phyloP scores from a whole-genome alignment of 2,888 invertebrate species.

The Orthosia incerta region DNA sequence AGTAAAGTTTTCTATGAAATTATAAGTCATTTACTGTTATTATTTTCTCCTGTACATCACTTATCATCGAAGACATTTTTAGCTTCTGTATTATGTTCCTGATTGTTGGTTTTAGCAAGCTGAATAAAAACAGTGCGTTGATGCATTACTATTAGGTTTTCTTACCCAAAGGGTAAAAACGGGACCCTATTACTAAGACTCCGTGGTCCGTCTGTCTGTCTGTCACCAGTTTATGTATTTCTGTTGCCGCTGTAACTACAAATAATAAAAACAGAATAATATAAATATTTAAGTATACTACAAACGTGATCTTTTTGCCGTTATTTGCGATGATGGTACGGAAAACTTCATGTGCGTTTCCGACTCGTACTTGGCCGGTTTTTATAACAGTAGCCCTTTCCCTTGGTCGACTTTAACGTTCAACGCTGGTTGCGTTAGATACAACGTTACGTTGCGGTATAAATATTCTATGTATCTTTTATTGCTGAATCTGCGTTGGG shows the following conservation, averaged over 20 bases:
- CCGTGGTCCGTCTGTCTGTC: too few species aligned
- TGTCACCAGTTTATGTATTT: too few species aligned
- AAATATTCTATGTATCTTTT: slow-evolving; percentile 37
- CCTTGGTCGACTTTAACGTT: slow-evolving; percentile 22
- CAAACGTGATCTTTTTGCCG: too few species aligned
- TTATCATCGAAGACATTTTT: not conserved
- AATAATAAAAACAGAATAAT: too few species aligned
- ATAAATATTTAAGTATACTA: too few species aligned
- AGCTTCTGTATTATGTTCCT: not conserved
- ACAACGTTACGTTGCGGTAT: not conserved
- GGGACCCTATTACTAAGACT: too few species aligned
- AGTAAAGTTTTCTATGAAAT: not conserved
- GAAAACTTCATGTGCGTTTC: too few species aligned
- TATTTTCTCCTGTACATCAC: not conserved
- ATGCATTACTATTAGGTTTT: slow-evolving; percentile 20
- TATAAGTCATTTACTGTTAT: not conserved
- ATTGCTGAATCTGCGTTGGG: slow-evolving; percentile 16
- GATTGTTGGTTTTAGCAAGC: not conserved
- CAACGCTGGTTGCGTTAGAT: slow-evolving; percentile 1
- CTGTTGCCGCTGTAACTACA: too few species aligned
- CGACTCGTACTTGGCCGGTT: too few species aligned
- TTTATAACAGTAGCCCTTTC: slow-evolving; percentile 47
- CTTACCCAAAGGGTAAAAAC: too few species aligned
- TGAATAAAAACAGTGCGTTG: not conserved
- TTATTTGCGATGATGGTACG: too few species aligned